Conservation (phyloP, 2,888 invertebrate species). For the Drosophila fungiperda region DNA sequence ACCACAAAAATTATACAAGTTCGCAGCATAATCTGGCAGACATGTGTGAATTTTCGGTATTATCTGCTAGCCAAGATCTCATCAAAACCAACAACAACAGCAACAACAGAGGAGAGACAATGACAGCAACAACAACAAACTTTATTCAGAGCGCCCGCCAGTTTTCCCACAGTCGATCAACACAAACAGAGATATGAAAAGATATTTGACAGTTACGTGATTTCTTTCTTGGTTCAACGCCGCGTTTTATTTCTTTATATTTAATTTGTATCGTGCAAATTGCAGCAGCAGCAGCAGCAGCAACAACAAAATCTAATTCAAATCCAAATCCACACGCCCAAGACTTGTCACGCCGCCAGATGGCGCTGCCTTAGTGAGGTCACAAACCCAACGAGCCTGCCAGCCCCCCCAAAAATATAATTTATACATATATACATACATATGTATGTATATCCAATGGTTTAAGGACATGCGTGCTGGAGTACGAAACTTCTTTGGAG, state of each 20-base stretch:
- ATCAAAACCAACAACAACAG: constrained; percentile 33
- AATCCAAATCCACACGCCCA: constrained; percentile 15
- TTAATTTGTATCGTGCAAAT: constrained; percentile 51
- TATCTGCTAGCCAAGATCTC: constrained; percentile 67
- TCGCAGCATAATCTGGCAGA: constrained; percentile 77
- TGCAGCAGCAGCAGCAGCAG: constrained; percentile 44
- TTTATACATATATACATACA: neutral
- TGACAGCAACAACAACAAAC: constrained; percentile 34
- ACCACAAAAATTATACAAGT: constrained; percentile 58
- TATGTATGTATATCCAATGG: constrained; percentile 13
- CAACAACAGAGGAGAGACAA: constrained; percentile 37
- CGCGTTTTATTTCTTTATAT: constrained; percentile 35
- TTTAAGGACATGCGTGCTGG: constrained; percentile 76
- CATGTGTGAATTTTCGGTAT: constrained; percentile 74
- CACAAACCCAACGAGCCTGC: constrained; percentile 56
- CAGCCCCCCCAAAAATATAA: constrained; percentile 34
- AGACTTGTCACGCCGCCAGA: constrained; percentile 52
- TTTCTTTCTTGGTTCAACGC: constrained; percentile 62
- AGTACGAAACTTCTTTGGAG: constrained; percentile 41
- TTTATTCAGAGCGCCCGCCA: constrained; percentile 48
- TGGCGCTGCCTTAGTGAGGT: constrained; percentile 64
- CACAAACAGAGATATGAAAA: constrained; percentile 75
- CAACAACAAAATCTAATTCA: constrained; percentile 13
- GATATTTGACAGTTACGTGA: constrained; percentile 83
- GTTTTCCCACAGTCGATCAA: constrained; percentile 81